Conservation (phyloP, 1,140 invertebrate species). For the Ganaspis sp. region DNA sequence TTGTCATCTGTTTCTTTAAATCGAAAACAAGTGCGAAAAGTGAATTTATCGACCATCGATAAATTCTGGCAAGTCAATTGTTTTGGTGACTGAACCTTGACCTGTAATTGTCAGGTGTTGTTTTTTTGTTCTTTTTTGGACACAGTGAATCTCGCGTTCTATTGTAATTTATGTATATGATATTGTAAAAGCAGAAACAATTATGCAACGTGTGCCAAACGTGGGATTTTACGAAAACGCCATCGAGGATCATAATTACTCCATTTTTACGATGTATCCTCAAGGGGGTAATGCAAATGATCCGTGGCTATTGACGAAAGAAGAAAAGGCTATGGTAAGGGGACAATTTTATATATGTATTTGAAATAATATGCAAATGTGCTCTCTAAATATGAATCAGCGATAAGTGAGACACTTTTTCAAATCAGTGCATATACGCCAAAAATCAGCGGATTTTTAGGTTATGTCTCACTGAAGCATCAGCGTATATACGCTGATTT, state of each 20-base stretch:
- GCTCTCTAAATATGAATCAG: too few species aligned
- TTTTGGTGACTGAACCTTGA: too few species aligned
- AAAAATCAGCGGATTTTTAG: too few species aligned
- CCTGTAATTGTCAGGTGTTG: too few species aligned
- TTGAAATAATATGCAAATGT: too few species aligned
- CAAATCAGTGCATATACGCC: too few species aligned
- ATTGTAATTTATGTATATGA: too few species aligned
- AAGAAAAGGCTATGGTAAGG: constrained; percentile 62
- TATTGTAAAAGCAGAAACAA: constrained; percentile 35
- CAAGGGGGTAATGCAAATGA: constrained; percentile 52
- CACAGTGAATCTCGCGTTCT: too few species aligned
- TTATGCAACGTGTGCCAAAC: constrained; percentile 69
- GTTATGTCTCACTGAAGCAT: too few species aligned
- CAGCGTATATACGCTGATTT: too few species aligned
- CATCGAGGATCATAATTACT: constrained; percentile 66
- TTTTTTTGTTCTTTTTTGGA: neutral
- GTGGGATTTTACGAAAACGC: constrained; percentile 59
- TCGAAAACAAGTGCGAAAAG: neutral
- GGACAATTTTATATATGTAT: too few species aligned
- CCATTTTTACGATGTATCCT: constrained; percentile 63
- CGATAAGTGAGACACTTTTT: too few species aligned
- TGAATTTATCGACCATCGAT: neutral
- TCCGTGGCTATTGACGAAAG: constrained; percentile 57
- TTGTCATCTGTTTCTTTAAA: neutral
- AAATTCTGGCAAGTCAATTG: neutral